phyloP scores from a whole-genome alignment of 2,888 invertebrate genomes.

The Celastrina argiolus region DNA sequence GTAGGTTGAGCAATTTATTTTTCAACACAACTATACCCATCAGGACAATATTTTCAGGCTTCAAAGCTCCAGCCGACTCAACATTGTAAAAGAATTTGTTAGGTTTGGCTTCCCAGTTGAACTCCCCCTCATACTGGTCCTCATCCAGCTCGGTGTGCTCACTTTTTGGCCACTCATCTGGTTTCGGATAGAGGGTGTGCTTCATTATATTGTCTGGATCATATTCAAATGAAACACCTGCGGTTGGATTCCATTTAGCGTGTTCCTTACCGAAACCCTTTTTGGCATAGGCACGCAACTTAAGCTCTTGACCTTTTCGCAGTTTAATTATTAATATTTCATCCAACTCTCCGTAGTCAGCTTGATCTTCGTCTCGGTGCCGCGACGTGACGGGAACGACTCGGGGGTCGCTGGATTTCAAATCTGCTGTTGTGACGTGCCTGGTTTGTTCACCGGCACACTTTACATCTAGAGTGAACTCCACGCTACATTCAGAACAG shows the following conservation, averaged over 20 bases:
- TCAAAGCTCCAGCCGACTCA: slow-evolving; percentile 95
- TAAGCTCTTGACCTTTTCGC: slow-evolving; percentile 93
- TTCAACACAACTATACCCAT: slow-evolving; percentile 96
- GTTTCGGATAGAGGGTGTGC: slow-evolving; percentile 96
- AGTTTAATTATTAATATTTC: slow-evolving; percentile 87
- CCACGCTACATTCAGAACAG: slow-evolving; percentile 98
- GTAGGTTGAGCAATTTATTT: slow-evolving; percentile 96
- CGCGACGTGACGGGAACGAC: slow-evolving; percentile 96
- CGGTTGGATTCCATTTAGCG: slow-evolving; percentile 99
- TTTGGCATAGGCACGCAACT: slow-evolving; percentile 96
- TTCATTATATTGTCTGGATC: slow-evolving; percentile 98
- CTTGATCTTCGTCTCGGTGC: slow-evolving; percentile 93
- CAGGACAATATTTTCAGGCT: slow-evolving; percentile 97
- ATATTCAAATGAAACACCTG: slow-evolving; percentile 98
- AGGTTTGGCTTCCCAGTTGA: slow-evolving; percentile 95
- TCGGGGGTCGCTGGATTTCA: slow-evolving; percentile 93
- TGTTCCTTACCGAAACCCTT: slow-evolving; percentile 99
- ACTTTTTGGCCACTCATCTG: slow-evolving; percentile 99
- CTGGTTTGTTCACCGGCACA: slow-evolving; percentile 96
- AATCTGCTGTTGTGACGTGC: slow-evolving; percentile 97
- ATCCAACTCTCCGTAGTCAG: slow-evolving; percentile 95
- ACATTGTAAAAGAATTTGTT: slow-evolving; percentile 98
- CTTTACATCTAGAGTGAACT: slow-evolving; percentile 97
- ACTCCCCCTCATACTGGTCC: slow-evolving; percentile 94
- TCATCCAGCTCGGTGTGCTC: slow-evolving; percentile 96